Base-by-base conservation (phyloP, 2,888 invertebrate species). In the Dasypogon diadema region DNA sequence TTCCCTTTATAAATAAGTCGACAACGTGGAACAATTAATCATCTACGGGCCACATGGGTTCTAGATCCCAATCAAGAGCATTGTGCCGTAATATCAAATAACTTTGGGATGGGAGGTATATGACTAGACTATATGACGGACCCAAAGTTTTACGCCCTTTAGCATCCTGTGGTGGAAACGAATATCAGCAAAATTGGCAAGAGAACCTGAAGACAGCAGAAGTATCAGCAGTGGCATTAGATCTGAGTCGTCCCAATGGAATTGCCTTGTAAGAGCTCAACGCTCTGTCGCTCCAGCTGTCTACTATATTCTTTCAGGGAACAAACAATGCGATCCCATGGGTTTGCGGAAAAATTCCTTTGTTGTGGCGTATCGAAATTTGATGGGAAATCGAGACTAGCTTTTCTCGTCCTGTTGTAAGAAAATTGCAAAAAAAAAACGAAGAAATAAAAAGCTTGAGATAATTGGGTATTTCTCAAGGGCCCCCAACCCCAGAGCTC, bases 281-380 rank as follows among this genome's bases (percentile, higher is more conserved):
- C 42, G n/a, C n/a, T 46, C 46, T 65, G 46, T 46, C 46, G 24
- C 16, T 46, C 48, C 48, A 24, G 10, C 24, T 22, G 22, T 46
- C 65, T 46, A 18, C 48, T 12, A 42, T 24, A 1, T 16, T 24
- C 48, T 37, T 16, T 6, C 14, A 46, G 34, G 48, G 42, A 30
- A 65, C 51, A 65, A 65, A 65, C 46, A 65, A 65, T 37, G 12
- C 26, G 22, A 65, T 65, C 65, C 65, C 65, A 46, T 26, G 65
- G 65, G 24, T n/a, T 18, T 60, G 3, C 60, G 46, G 24, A 46
- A 65, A 16, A 65, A 65, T 65, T 65, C 65, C 37, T 65, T 65
- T 46, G 46, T 46, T 46, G 65, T 48, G 46, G 65, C 65, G 48
- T 65, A 65, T 65, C 65, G 65, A 65, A 65, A 65, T 65, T 65